Evolutionary conservation across 2,113 vertebrate species (phyloP), one percentile per base, ranked within the genome.

Genomic region (Paraplagusia blochii): DNA sequence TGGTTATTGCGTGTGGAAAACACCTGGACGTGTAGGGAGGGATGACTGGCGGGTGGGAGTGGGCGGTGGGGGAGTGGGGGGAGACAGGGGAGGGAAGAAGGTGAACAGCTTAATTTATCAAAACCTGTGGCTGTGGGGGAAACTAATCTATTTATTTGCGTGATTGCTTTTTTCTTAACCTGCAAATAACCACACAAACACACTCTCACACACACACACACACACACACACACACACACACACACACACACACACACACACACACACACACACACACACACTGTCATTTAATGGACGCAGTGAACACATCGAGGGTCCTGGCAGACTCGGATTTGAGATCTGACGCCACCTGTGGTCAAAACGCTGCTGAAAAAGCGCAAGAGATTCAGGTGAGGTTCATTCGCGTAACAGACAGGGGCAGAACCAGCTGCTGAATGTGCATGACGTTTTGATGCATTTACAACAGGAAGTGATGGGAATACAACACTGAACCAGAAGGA

Each of bases 71-170:
- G 39, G 19, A 47, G 15, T 15, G 17, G 44, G n/a, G 46, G 55
- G 57, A 9, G 11, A 44, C 43, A 50, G 55, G 58, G 76, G 43
- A 53, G 66, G 51, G 47, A 44, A 46, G 55, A 50, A 77, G 77
- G 82, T 60, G 76, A 86, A 77, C 73, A 58, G 79, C 66, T 87
- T 80, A 85, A 89, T 90, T 90, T 82, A 85, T 89, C 87, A 90
- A 90, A 78, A 66, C 77, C 57, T 74, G 84, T 88, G 82, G 75
- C 80, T 77, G 61, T n/a, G 65, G 79, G 63, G 79, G 80, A 82
- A 78, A 78, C 84, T 88, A 92, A 92, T 92, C 90, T 85, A 91
- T 92, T 90, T 90, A 89, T 92, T 91, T 91, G 85, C 88, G 82
- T 88, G 88, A 90, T 90, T 91, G 88, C 76, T 85, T 89, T 88